Percentiles rank a stretch among this genome's conserved stretches.
Conservation (phyloP, 53 echinoderm and acorn worm species). For the Holothuria leucospilota region DNA sequence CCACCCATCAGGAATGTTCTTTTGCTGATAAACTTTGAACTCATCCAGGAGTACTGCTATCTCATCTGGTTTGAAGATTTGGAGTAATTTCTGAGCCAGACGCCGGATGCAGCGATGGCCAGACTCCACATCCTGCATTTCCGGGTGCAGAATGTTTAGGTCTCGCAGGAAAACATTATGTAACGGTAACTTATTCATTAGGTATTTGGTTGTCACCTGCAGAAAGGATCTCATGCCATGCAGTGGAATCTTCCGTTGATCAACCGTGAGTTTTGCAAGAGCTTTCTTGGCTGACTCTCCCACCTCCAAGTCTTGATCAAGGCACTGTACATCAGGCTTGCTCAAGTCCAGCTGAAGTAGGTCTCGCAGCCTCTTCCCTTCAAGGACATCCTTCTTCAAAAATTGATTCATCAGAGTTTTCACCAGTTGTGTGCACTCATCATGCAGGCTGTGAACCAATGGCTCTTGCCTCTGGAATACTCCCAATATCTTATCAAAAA, state of each 20-base stretch:
- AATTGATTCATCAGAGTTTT: conserved; percentile 20
- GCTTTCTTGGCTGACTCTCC: conserved; percentile 19
- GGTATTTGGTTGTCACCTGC: conserved; percentile 10
- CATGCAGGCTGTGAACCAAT: conserved; percentile 12
- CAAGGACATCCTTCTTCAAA: conserved; percentile 26
- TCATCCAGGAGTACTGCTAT: not conserved
- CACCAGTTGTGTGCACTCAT: conserved; percentile 13
- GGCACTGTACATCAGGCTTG: not conserved
- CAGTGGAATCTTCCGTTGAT: conserved; percentile 34
- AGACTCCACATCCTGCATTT: conserved; percentile 1
- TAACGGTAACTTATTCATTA: not conserved
- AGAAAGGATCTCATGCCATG: conserved; percentile 14
- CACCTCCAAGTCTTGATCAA: conserved; percentile 10
- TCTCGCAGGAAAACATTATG: conserved; percentile 5
- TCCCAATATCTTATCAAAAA: conserved; percentile 10
- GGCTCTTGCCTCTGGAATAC: conserved; percentile 25
- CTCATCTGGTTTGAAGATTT: not conserved
- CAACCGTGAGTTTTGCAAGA: not conserved
- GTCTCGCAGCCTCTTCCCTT: conserved; percentile 7
- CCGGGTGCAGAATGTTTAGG: not conserved
- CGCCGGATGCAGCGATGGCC: not conserved
- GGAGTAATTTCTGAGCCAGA: not conserved
- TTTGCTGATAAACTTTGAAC: conserved; percentile 22
- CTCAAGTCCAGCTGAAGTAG: conserved; percentile 10
- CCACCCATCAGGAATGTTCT: conserved; percentile 18